A percentile compares a stretch with the other conserved stretches of the same genome.
These are phyloP conservation scores for Siniperca obscura DNA, from an alignment of 2,797 vertebrate species.

Conservation along the genomic window DNA sequence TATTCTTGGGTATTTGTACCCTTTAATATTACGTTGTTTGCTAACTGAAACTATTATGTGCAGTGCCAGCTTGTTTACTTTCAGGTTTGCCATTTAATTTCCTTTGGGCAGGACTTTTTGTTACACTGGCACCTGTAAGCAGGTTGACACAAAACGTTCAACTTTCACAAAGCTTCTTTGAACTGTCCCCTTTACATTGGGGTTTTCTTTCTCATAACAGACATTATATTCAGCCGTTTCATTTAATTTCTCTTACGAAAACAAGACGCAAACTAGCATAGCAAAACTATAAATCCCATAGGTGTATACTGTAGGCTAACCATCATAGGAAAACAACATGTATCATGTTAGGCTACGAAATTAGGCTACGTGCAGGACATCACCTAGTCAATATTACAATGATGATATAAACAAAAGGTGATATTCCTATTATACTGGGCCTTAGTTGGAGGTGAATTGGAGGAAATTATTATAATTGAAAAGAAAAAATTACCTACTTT, in stretches of 20 bases:
- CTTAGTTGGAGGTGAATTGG: accelerated
- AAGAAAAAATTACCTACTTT: not conserved
- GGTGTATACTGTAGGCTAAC: not conserved
- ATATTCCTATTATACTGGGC: not conserved
- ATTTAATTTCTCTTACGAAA: not conserved
- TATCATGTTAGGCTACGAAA: not conserved
- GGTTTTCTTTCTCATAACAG: not conserved
- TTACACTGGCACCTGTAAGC: not conserved
- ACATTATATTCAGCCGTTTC: too few species aligned
- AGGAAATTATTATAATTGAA: not conserved
- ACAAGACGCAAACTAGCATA: not conserved
- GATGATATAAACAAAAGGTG: too few species aligned
- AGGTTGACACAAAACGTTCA: not conserved
- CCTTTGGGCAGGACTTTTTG: not conserved
- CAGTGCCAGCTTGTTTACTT: not conserved
- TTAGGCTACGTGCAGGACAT: not conserved
- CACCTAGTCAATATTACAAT: not conserved
- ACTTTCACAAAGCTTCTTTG: not conserved
- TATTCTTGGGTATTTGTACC: not conserved
- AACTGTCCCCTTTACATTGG: not conserved
- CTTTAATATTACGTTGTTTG: not conserved
- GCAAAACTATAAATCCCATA: not conserved
- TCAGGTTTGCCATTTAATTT: conserved; percentile 27
- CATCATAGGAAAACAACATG: too few species aligned
- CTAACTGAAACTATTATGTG: accelerated